These are phyloP conservation scores for Cistogaster globosa DNA, from an alignment of 2,888 invertebrate species.

Conservation along the genomic window DNA sequence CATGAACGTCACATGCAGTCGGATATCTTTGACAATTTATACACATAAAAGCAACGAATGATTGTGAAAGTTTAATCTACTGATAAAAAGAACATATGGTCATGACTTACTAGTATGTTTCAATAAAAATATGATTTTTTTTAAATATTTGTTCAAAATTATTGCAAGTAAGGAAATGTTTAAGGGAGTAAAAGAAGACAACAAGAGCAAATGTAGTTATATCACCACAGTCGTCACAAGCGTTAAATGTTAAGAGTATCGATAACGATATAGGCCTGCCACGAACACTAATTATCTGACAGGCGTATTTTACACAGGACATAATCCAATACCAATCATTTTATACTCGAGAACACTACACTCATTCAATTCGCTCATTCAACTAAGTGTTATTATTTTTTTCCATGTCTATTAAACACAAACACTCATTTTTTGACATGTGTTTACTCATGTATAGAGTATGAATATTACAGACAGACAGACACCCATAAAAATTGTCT, in stretches of 20 bases:
- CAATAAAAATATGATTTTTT: constrained; percentile 21
- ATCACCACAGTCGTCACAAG: constrained; percentile 39
- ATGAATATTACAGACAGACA: constrained; percentile 29
- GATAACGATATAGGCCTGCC: constrained; percentile 67
- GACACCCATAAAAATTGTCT: constrained; percentile 49
- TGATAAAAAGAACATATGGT: neutral
- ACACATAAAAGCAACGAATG: constrained; percentile 9
- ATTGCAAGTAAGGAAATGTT: neutral
- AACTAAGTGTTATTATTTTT: constrained; percentile 8
- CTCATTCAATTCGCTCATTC: constrained; percentile 8
- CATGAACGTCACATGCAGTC: constrained; percentile 67
- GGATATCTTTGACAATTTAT: constrained; percentile 51
- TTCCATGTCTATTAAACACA: constrained; percentile 38
- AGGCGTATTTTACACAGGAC: constrained; percentile 52
- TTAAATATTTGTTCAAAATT: constrained; percentile 21
- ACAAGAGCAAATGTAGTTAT: neutral
- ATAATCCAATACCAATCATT: constrained; percentile 62
- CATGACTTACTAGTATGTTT: neutral
- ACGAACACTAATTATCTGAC: constrained; percentile 70
- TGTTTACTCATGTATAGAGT: constrained; percentile 42
- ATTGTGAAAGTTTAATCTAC: neutral
- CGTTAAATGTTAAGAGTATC: constrained; percentile 67
- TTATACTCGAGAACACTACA: constrained; percentile 20
- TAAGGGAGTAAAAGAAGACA: neutral
- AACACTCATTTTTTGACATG: neutral